Percentiles rank a stretch among this genome's conserved stretches.
Evolutionary conservation across 2,113 vertebrate species (phyloP).

Genomic region (Mustela nigripes): DNA sequence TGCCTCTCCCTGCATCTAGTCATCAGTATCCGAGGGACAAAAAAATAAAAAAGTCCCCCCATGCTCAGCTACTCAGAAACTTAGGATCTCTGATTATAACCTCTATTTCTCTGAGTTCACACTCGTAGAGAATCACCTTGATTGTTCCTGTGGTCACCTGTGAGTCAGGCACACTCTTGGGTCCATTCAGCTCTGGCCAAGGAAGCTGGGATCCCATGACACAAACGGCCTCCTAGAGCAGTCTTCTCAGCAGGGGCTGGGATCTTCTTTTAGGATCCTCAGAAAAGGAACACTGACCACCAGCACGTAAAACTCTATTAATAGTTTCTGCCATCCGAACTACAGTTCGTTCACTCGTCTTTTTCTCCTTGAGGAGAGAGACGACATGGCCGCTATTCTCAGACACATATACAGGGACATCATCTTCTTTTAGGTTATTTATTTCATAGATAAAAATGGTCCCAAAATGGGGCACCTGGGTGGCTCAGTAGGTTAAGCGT

Average conservation of each 20-base stretch:
- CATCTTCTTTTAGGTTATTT: background rate
- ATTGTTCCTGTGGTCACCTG: background rate
- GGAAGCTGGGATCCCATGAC: background rate
- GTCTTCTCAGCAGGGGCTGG: background rate
- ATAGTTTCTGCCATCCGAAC: background rate
- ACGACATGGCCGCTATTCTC: background rate
- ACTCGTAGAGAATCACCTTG: background rate
- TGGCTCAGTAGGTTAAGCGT: background rate
- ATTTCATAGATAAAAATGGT: background rate
- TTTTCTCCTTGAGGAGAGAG: background rate
- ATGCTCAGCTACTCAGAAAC: background rate
- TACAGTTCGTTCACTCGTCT: background rate
- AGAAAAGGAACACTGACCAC: background rate
- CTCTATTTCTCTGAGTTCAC: background rate
- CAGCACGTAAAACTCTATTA: background rate
- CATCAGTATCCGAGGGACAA: background rate
- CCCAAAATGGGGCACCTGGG: background rate
- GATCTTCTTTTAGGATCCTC: background rate
- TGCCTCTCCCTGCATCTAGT: background rate
- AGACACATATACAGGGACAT: too few relatives aligned
- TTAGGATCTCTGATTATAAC: background rate
- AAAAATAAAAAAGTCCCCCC: background rate
- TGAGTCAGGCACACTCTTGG: background rate
- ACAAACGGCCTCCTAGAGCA: background rate
- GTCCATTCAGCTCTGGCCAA: background rate